phyloP scores from a whole-genome alignment of 64 coral and sea anemone species.

The Montipora sp. region DNA sequence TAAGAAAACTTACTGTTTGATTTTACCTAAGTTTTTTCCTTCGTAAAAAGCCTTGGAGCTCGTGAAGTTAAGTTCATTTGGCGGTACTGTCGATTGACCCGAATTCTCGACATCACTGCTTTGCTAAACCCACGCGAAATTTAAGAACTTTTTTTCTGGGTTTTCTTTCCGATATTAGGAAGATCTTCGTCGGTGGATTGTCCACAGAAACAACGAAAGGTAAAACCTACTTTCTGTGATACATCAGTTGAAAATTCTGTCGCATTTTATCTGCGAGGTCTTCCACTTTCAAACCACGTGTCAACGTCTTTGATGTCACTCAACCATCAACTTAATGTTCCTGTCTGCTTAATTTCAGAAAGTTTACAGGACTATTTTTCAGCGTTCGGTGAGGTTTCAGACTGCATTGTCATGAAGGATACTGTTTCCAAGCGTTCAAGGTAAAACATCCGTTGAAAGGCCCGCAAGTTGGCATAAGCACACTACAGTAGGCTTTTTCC shows the following conservation, averaged over 20 bases:
- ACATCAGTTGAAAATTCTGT: not conserved
- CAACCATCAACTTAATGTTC: not conserved
- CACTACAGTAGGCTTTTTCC: no score
- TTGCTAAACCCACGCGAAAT: not conserved
- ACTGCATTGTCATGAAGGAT: constrained; percentile 86
- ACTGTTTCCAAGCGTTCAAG: constrained; percentile 61
- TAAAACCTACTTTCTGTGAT: not conserved
- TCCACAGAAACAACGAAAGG: constrained; percentile 70
- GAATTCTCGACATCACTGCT: not conserved
- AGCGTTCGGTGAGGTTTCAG: constrained; percentile 72
- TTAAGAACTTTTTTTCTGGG: not conserved
- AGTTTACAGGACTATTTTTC: constrained; percentile 77
- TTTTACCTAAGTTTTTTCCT: not conserved
- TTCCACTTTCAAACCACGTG: not conserved
- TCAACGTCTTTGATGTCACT: not conserved
- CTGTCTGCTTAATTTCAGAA: constrained; percentile 35
- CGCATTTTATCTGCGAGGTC: no score
- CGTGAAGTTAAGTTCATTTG: not conserved
- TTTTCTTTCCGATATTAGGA: constrained; percentile 53
- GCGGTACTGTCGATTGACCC: no score
- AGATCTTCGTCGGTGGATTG: constrained; percentile 92
- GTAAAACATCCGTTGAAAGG: constrained; percentile 8
- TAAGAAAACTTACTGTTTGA: constrained; percentile 28
- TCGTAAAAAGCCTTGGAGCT: not conserved
- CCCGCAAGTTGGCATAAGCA: not conserved